These are phyloP conservation scores for Cheilosia urbana DNA, from an alignment of 2,888 invertebrate species.

Conservation along the genomic window DNA sequence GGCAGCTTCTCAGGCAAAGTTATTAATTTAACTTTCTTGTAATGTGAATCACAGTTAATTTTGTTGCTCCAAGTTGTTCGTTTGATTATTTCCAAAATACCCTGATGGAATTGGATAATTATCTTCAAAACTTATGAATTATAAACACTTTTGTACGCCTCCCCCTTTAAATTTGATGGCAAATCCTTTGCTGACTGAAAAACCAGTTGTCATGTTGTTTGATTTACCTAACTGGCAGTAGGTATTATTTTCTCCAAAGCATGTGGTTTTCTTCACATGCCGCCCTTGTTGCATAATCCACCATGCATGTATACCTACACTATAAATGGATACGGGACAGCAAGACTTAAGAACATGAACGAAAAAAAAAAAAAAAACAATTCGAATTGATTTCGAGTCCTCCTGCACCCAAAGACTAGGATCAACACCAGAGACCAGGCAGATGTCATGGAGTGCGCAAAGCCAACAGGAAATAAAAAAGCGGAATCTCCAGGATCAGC, in stretches of 20 bases:
- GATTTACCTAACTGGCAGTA: background rate
- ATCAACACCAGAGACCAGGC: slow-evolving; percentile 44
- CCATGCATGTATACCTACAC: background rate
- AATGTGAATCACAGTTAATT: slow-evolving; percentile 12
- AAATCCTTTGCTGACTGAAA: background rate
- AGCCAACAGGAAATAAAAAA: slow-evolving; percentile 9
- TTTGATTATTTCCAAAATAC: background rate
- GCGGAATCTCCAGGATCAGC: slow-evolving; percentile 21
- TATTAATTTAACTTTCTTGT: slow-evolving; percentile 22
- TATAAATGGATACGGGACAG: background rate
- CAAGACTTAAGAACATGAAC: slow-evolving; percentile 23
- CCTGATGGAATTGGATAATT: background rate
- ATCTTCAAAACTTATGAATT: background rate
- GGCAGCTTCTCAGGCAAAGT: background rate
- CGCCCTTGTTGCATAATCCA: background rate
- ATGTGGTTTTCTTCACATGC: background rate
- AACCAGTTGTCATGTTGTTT: background rate
- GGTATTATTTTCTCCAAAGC: background rate
- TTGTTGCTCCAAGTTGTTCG: background rate
- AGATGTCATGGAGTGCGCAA: slow-evolving; percentile 34
- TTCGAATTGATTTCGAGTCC: slow-evolving; percentile 52
- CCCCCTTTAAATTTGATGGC: background rate
- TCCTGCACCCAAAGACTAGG: background rate
- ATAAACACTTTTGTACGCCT: background rate
- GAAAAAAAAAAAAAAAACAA: background rate